Conservation (phyloP, 2,888 invertebrate genomes). For the Anodontia alba region DNA sequence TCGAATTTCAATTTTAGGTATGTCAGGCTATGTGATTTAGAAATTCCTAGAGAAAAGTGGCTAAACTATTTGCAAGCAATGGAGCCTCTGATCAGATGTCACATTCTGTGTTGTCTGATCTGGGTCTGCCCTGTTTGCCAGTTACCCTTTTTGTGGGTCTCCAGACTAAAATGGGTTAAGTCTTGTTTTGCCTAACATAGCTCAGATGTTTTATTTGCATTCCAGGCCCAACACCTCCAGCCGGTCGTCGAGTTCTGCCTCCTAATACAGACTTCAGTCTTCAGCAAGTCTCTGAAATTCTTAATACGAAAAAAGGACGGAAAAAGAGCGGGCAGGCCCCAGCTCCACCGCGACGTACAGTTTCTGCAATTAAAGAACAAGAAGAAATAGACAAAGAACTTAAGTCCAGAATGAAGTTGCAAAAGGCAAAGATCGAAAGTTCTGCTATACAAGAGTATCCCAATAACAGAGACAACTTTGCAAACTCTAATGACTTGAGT, state of each 20-base stretch:
- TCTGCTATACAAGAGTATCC: constrained; percentile 71
- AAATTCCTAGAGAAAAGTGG: too few species aligned
- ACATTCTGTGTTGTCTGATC: too few species aligned
- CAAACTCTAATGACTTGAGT: constrained; percentile 62
- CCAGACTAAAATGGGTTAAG: too few species aligned
- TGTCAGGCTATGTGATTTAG: too few species aligned
- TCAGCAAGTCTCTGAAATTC: constrained; percentile 75
- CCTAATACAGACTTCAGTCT: constrained; percentile 76
- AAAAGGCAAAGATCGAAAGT: constrained; percentile 80
- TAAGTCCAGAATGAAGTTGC: constrained; percentile 79
- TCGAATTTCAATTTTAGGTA: too few species aligned
- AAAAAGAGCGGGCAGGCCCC: constrained; percentile 88
- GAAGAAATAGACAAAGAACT: constrained; percentile 74
- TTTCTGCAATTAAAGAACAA: constrained; percentile 58
- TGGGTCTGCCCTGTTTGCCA: too few species aligned
- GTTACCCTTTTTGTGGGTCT: too few species aligned
- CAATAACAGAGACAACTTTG: constrained; percentile 61
- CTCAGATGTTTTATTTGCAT: constrained; percentile 1
- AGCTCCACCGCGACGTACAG: constrained; percentile 93
- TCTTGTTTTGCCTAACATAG: too few species aligned
- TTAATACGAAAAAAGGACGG: constrained; percentile 73
- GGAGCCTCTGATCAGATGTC: too few species aligned
- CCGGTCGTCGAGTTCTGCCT: constrained; percentile 74
- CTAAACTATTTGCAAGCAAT: too few species aligned
- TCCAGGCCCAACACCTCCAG: constrained; percentile 80